Evolutionary conservation across 2,113 vertebrate species (phyloP), one percentile per base, ranked within the genome.

Genomic region (Brienomyrus brachyistius): DNA sequence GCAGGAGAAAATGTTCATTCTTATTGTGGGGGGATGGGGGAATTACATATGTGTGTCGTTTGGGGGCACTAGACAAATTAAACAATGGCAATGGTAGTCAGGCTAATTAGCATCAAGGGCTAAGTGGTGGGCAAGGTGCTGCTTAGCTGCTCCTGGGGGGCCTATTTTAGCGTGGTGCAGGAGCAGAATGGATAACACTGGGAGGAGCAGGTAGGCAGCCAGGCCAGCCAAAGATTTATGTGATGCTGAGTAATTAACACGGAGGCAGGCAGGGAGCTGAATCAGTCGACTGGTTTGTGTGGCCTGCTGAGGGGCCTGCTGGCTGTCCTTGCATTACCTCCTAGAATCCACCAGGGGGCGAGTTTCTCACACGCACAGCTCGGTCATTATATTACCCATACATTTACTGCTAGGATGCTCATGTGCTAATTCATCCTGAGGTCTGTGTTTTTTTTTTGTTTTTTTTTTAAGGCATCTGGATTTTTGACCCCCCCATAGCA

Each of bases 331-430:
- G 52, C n/a, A 47, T 11, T 21, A 35, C 40, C 31, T 88, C 40
- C 10, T 1, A n/a, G n/a, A 6, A 23, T 45, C 77, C 89, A 89
- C 89, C 54, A 89, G 89, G 52, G 80, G 89, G 89, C 77, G 11
- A 47, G 21, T 62, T 23, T 15, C 11, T 10, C 80, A 48, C 1
- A n/a, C 31, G 3, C 21, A 62, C 45, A 50, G 47, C 50, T 19
- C 82, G 17, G 19, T 23, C 17, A 4, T 48, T 86, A 17, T 27
- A 51, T 10, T 47, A 47, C 10, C 82, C 8, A 4, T 47, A 21
- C 82, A 4, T 10, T 15, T 27, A 31, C 48, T 50, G 45, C 23
- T 86, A 48, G 48, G 48, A 51, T 35, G 23, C 5, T n/a, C 8
- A 5, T 88, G 13, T 27, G 21, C 15, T 43, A 50, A 11, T 70